These are phyloP conservation scores for Parazoanthus darwini DNA, from an alignment of 92 coral and sea anemone species.

Conservation along the genomic window DNA sequence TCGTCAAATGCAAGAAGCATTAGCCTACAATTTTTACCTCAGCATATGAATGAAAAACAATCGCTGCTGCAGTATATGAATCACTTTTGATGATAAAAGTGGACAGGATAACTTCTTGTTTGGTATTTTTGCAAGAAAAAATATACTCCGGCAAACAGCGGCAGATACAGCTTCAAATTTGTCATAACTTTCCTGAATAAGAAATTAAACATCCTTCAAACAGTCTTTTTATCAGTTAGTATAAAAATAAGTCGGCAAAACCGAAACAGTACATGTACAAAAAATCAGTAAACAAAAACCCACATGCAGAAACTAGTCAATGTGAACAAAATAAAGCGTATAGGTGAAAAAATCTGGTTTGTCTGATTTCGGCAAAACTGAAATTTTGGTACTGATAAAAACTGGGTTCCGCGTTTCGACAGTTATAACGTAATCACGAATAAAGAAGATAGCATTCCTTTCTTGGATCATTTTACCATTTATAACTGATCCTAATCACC, in stretches of 20 bases:
- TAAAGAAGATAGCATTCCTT: not conserved
- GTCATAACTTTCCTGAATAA: too few species aligned
- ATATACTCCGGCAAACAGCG: too few species aligned
- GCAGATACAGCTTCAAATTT: too few species aligned
- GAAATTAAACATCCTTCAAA: too few species aligned
- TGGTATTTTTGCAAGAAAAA: too few species aligned
- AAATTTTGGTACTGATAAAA: too few species aligned
- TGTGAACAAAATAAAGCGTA: not conserved
- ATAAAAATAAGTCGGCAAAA: not conserved
- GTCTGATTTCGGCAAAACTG: not conserved
- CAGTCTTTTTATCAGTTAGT: not conserved
- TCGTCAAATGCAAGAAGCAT: too few species aligned
- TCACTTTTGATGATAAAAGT: too few species aligned
- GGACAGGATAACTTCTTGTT: too few species aligned
- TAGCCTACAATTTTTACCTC: too few species aligned
- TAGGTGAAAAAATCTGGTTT: not conserved
- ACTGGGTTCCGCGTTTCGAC: not conserved
- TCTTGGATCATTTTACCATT: not conserved
- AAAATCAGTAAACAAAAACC: not conserved
- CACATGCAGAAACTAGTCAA: not conserved
- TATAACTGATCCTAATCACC: not conserved
- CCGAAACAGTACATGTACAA: not conserved
- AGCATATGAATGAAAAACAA: too few species aligned
- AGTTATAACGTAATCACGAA: not conserved
- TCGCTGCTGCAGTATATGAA: too few species aligned